These are phyloP conservation scores for Caenorhabditis panamensis DNA, from an alignment of 2,888 invertebrate species.

Conservation along the genomic window DNA sequence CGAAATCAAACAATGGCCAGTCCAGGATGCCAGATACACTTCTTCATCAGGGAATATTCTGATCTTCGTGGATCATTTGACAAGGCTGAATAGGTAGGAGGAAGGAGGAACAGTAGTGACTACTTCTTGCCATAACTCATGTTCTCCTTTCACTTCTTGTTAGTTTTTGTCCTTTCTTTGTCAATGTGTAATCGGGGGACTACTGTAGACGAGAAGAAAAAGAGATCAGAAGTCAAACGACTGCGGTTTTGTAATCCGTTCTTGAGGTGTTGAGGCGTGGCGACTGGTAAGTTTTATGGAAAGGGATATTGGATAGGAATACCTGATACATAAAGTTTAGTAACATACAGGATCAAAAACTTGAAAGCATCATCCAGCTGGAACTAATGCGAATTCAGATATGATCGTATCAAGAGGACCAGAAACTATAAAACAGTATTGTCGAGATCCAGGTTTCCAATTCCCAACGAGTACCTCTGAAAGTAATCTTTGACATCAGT, in stretches of 20 bases:
- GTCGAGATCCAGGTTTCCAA: too few relatives aligned
- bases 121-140: conserved; percentile 28
- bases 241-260: background rate
- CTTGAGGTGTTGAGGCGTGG: background rate
- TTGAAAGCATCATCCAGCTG: too few relatives aligned
- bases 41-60: background rate
- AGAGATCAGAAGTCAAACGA: conserved; percentile 24
- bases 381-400: too few relatives aligned
- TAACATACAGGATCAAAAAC: too few relatives aligned
- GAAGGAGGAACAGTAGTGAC: background rate
- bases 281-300: too few relatives aligned
- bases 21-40: background rate
- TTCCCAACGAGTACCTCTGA: too few relatives aligned
- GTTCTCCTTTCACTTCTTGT: conserved; percentile 41
- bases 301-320: too few relatives aligned
- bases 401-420: too few relatives aligned
- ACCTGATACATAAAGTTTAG: too few relatives aligned
- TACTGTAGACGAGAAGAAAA: background rate
- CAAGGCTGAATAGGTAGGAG: conserved; percentile 1
- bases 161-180: conserved; percentile 29
- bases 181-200: conserved; percentile 23
- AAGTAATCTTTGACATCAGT: conserved; percentile 15
- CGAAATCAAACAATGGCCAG: conserved; percentile 45
- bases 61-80: background rate
- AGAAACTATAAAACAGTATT: too few relatives aligned